Evolutionary conservation across 2,888 invertebrate species (phyloP).

Genomic region (Tipula vernalis): DNA sequence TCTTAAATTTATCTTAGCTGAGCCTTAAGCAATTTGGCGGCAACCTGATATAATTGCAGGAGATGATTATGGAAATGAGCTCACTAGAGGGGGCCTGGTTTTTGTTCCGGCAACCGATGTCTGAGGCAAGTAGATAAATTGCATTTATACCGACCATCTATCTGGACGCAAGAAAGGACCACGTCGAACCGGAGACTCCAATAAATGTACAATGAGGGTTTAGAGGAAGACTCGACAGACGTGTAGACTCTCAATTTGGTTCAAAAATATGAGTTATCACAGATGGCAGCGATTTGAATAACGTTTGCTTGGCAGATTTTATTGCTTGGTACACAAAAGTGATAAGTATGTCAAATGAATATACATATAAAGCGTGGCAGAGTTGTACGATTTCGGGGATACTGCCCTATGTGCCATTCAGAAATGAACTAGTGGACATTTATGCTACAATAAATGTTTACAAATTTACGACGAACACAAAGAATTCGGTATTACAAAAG

Average conservation of each 20-base stretch:
- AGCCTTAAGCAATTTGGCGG: too few species aligned
- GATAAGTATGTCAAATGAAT: too few species aligned
- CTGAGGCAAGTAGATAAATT: too few species aligned
- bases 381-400: too few species aligned
- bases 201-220: constrained; percentile 7
- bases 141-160: too few species aligned
- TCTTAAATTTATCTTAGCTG: too few species aligned
- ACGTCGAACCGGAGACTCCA: too few species aligned
- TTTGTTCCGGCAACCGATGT: constrained; percentile 32
- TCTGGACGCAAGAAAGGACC: too few species aligned
- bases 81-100: constrained; percentile 35
- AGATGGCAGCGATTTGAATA: constrained; percentile 25
- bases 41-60: constrained; percentile 22
- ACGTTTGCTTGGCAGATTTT: constrained; percentile 30
- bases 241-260: constrained; percentile 33
- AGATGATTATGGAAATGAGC: constrained; percentile 28
- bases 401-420: not conserved
- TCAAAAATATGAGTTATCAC: constrained; percentile 26
- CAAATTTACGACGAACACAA: too few species aligned
- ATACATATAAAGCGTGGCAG: too few species aligned
- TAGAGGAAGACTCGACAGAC: constrained; percentile 25
- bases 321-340: too few species aligned
- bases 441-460: not conserved
- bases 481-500: too few species aligned
- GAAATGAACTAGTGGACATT: not conserved